Percentiles rank a stretch among this genome's conserved stretches.
Conservation (phyloP, 1,140 invertebrate species). For the Heliconius nattereri region DNA sequence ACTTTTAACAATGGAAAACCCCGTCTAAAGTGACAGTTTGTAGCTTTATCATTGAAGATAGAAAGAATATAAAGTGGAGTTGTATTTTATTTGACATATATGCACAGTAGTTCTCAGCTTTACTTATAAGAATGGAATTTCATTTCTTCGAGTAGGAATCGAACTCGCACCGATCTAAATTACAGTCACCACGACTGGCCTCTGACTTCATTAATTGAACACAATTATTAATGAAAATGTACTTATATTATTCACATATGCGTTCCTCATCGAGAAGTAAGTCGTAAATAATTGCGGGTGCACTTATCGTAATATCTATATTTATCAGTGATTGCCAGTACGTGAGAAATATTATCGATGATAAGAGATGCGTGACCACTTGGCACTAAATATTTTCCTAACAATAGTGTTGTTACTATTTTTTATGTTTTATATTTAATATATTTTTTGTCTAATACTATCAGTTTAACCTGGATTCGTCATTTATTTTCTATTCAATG, state of each 20-base stretch:
- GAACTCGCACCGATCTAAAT: too few relatives aligned
- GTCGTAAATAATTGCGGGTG: constrained; percentile 19
- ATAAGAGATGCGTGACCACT: constrained; percentile 42
- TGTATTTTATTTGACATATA: too few relatives aligned
- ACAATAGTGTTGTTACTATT: background rate
- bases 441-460: background rate
- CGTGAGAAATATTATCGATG: constrained; percentile 50
- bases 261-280: background rate
- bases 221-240: background rate
- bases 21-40: background rate
- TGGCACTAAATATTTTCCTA: background rate
- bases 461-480: too few relatives aligned
- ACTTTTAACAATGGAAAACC: background rate
- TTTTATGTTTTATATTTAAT: background rate
- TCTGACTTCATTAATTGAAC: background rate
- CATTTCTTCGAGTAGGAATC: too few relatives aligned
- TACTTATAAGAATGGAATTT: too few relatives aligned
- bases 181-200: too few relatives aligned
- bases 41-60: background rate
- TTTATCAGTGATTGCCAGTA: constrained; percentile 45
- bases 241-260: background rate
- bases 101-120: too few relatives aligned
- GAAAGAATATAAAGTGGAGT: too few relatives aligned
- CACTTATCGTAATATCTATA: constrained; percentile 26
- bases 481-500: background rate